phyloP scores from a whole-genome alignment of 1,140 invertebrate genomes.

The Batillaria attramentaria region DNA sequence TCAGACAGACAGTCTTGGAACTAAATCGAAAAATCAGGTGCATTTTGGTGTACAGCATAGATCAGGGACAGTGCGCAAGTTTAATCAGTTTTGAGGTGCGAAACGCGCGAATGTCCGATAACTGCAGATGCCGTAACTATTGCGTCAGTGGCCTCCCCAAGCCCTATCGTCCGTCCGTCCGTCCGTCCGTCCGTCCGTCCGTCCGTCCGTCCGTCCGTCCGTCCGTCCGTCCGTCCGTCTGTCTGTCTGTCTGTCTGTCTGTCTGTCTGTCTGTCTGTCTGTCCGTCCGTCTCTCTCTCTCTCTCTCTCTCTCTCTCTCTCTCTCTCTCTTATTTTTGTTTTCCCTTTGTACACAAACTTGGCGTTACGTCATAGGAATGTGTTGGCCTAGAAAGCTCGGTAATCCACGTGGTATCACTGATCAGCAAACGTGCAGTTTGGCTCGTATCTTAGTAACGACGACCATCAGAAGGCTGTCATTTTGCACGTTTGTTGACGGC shows the following conservation, averaged over 20 bases:
- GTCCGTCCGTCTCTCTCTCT: conserved; percentile 26
- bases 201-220: too few species aligned
- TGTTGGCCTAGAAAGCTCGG: background rate
- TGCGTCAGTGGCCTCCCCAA: too few species aligned
- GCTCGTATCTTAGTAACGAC: background rate
- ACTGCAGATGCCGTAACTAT: too few species aligned
- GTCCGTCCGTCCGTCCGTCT: too few species aligned
- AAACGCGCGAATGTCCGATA: too few species aligned
- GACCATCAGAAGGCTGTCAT: background rate
- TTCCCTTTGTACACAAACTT: background rate
- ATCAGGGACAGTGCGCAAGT: too few species aligned
- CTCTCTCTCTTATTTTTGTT: conserved; percentile 26
- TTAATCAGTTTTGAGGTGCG: too few species aligned
- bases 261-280: background rate
- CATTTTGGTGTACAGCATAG: too few species aligned
- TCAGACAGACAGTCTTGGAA: too few species aligned
- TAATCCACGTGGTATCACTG: background rate
- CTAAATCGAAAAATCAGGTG: too few species aligned
- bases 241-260: background rate
- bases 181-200: too few species aligned
- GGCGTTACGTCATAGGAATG: background rate
- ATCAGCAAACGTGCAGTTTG: background rate
- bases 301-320: conserved; percentile 27
- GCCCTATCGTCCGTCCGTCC: too few species aligned
- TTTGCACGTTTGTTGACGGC: background rate